Conservation (phyloP, 30 jellyfish, hydroid and myxozoan genomes). For the Nemopilema nomurai region DNA sequence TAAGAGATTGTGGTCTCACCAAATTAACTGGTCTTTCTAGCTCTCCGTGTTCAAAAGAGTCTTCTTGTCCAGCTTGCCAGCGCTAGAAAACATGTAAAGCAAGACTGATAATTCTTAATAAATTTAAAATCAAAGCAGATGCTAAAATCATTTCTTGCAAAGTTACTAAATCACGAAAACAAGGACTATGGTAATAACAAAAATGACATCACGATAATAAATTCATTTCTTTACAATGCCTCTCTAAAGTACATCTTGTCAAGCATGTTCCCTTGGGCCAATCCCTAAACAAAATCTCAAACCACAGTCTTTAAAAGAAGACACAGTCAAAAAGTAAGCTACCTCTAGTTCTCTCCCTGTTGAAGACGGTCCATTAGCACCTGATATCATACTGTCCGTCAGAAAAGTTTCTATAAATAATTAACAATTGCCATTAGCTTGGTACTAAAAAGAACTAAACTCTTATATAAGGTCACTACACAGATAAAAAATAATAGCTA, state of each 20-base stretch:
- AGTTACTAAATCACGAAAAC: not conserved
- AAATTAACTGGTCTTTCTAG: constrained; percentile 32
- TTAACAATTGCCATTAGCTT: too few species aligned
- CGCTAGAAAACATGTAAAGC: constrained; percentile 17
- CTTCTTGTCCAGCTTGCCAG: constrained; percentile 47
- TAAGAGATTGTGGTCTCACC: not conserved
- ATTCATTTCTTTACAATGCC: too few species aligned
- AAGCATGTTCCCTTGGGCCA: too few species aligned
- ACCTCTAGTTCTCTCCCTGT: constrained; percentile 63
- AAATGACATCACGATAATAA: too few species aligned
- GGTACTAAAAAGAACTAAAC: too few species aligned
- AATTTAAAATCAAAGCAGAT: not conserved
- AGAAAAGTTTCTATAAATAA: constrained; percentile 48
- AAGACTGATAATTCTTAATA: not conserved
- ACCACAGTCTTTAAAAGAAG: not conserved
- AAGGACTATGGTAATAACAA: too few species aligned
- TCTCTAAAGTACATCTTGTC: too few species aligned
- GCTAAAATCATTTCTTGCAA: not conserved
- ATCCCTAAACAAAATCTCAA: too few species aligned
- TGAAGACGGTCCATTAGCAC: constrained; percentile 43
- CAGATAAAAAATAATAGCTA: not conserved
- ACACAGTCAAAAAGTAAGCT: not conserved
- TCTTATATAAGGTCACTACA: too few species aligned
- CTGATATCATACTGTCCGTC: constrained; percentile 64
- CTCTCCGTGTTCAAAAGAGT: constrained; percentile 7